phyloP scores from a whole-genome alignment of 2,113 vertebrate species.

The Hirundichthys speculiger region DNA sequence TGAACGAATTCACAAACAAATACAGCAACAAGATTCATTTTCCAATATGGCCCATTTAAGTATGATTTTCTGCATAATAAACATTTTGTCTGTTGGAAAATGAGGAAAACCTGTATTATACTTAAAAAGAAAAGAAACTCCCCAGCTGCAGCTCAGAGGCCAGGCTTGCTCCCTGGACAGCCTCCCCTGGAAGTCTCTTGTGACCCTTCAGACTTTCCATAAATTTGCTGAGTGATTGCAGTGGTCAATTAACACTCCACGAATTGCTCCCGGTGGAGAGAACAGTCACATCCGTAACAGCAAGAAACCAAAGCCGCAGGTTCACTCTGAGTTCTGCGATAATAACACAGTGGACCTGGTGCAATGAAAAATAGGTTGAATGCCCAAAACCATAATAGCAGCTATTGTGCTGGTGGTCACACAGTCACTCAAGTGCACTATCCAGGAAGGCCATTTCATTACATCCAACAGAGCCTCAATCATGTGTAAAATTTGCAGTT shows the following conservation, averaged over 20 bases:
- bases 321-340: constrained; percentile 75
- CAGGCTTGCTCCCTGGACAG: constrained; percentile 46
- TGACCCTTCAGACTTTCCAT: constrained; percentile 69
- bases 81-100: constrained; percentile 35
- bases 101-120: constrained; percentile 39
- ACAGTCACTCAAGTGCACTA: constrained; percentile 88
- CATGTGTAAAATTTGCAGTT: constrained; percentile 96
- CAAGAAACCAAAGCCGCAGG: constrained; percentile 66
- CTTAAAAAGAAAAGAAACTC: constrained; percentile 51
- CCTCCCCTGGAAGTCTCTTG: constrained; percentile 65
- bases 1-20: no score
- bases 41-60: constrained; percentile 17
- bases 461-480: constrained; percentile 96
- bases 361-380: constrained; percentile 87
- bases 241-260: constrained; percentile 77
- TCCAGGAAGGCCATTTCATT: constrained; percentile 97
- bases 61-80: constrained; percentile 14
- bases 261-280: constrained; percentile 68
- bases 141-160: constrained; percentile 32
- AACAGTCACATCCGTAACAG: constrained; percentile 68
- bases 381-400: constrained; percentile 89
- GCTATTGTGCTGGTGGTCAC: constrained; percentile 89
- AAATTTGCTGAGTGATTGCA: constrained; percentile 73
- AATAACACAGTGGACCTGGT: constrained; percentile 84
- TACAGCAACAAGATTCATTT: constrained; percentile 10